Conservation (phyloP, 1,140 invertebrate species). For the Yoshiicerus persimilis region DNA sequence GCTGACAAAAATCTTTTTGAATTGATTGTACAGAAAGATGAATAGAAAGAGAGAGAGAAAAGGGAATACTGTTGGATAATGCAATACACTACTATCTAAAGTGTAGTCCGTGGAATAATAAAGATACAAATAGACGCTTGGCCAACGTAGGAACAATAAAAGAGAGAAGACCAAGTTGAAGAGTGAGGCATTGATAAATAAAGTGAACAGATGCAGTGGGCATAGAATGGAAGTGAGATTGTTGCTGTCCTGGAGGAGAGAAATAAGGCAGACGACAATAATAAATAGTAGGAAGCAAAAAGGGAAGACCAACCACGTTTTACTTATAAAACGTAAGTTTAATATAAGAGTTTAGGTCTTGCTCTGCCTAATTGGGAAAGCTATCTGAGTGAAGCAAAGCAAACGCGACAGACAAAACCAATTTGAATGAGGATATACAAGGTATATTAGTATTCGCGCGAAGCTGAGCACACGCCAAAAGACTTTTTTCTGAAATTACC, state of each 20-base stretch:
- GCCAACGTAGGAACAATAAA: too few relatives aligned
- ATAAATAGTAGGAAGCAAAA: background rate
- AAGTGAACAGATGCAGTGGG: conserved; percentile 8
- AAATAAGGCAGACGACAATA: background rate
- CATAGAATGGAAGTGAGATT: background rate
- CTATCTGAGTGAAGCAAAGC: background rate
- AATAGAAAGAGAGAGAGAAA: background rate
- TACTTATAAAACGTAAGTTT: background rate
- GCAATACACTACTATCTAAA: background rate
- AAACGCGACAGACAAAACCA: background rate
- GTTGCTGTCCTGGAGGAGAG: background rate
- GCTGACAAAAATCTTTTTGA: conserved; percentile 3
- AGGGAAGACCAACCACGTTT: background rate
- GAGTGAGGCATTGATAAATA: conserved; percentile 2
- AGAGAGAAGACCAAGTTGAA: background rate
- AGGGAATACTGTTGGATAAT: background rate
- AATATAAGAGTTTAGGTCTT: background rate
- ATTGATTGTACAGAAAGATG: background rate
- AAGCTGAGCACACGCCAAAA: conserved; percentile 11
- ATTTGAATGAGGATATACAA: background rate
- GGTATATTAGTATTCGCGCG: background rate
- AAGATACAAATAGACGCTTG: background rate
- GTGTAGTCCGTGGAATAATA: background rate
- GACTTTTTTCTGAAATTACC: conserved; percentile 1
- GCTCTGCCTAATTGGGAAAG: conserved; percentile 12